Evolutionary conservation across 1,140 invertebrate genomes (phyloP), one percentile per base, ranked within the genome.

Genomic region (Bombus haemorrhoidalis): DNA sequence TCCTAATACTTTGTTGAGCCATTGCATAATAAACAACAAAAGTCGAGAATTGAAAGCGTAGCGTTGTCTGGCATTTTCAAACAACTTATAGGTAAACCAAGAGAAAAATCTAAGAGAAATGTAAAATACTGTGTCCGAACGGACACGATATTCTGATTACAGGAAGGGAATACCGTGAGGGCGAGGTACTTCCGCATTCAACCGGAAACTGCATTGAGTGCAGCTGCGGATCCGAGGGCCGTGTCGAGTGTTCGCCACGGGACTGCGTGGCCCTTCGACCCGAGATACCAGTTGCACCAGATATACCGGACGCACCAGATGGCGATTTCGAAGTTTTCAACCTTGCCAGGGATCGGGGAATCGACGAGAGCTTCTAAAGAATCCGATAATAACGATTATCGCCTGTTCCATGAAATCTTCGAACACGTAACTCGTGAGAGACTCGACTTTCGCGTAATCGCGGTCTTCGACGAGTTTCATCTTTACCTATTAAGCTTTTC

Each of bases 131-230:
- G 15, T 76, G 28, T n/a, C 32, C 32, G 32, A 4, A 18, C 4
- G 47, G 32, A 47, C 5, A 3, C 5, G 15, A 37, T 34, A 79
- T 59, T 81, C 22, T 68, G 37, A 79, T 93, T 91, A 37, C 93
- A 97, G 96, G 96, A 76, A 95, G 95, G 74, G 95, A 96, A 90
- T 97, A 97, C 91, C 95, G 95, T 87, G 95, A 96, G 74, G 97
- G 96, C 22, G 96, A 96, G 88, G 95, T 95, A 81, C 94, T 97
- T 73, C 96, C 96, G 10, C 96, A 97, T 87, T 96, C 96, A 84
- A 97, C 96, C 74, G 97, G 96, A 81, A 97, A 97, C 89, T 97
- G 97, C 92, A 94, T 97, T 85, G 96, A 97, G 93, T 97, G 97
- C 92, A 95, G 96, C 88, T 97, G 97, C 89, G 96, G 96, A 73